phyloP scores from a whole-genome alignment of 2,797 vertebrate species.

The Carcharodon carcharias region DNA sequence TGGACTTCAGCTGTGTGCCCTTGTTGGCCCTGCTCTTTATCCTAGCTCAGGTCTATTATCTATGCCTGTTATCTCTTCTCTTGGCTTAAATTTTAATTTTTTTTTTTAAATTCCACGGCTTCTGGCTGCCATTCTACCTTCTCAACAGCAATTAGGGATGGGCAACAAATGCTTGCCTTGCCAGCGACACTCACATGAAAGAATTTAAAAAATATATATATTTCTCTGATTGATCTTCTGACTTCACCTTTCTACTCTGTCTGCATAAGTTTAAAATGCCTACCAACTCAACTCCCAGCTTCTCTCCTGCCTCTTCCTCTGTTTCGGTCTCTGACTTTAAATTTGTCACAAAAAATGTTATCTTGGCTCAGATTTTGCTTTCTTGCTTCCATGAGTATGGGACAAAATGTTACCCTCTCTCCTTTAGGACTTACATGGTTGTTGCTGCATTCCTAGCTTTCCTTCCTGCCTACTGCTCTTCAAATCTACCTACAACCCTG shows the following conservation, averaged over 20 bases:
- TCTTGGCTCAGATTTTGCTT: background rate
- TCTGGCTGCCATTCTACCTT: background rate
- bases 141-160: too few species aligned
- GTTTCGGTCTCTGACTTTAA: background rate
- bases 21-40: background rate
- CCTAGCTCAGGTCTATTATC: background rate
- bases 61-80: background rate
- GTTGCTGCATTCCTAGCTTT: background rate
- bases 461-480: background rate
- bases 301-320: background rate
- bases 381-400: background rate
- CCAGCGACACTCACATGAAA: too few species aligned
- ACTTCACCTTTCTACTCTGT: background rate
- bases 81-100: background rate
- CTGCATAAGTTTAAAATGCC: background rate
- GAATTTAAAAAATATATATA: background rate
- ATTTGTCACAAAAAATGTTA: background rate
- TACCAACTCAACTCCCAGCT: background rate
- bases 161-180: too few species aligned
- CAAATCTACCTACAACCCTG: background rate
- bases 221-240: background rate
- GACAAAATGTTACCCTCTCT: background rate
- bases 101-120: background rate
- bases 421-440: background rate
- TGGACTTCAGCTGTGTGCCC: background rate